phyloP scores from a whole-genome alignment of 2,113 vertebrate species.

The Eptatretus burgeri region DNA sequence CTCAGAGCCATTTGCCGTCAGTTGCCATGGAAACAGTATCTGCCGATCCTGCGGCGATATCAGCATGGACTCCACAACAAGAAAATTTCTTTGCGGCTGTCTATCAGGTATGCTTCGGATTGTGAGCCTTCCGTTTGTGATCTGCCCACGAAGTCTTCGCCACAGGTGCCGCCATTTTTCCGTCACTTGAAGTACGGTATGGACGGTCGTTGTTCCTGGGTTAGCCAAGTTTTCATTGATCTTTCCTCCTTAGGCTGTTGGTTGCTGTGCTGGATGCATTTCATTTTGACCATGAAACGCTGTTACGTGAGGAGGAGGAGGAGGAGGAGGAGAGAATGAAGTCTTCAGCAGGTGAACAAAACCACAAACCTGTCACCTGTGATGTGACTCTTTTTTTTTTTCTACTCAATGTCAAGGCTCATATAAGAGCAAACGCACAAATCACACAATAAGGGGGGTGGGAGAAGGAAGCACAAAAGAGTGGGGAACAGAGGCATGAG shows the following conservation, averaged over 20 bases:
- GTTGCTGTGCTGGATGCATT: conserved; percentile 63
- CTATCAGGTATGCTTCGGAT: conserved; percentile 29
- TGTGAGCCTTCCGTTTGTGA: neutral
- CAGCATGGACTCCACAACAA: conserved; percentile 47
- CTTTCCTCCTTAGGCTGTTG: conserved; percentile 29
- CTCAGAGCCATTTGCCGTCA: conserved; percentile 48
- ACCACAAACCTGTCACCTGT: neutral
- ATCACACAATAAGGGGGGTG: too few relatives aligned
- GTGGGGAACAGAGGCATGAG: too few relatives aligned
- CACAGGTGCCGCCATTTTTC: too few relatives aligned
- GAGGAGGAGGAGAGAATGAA: too few relatives aligned
- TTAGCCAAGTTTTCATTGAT: neutral
- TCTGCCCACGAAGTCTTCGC: too few relatives aligned
- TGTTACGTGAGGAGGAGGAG: conserved; percentile 40
- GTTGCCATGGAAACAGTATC: conserved; percentile 63
- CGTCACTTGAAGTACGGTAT: too few relatives aligned
- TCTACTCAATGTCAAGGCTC: too few relatives aligned
- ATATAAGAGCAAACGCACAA: too few relatives aligned
- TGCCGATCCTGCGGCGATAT: conserved; percentile 62
- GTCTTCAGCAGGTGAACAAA: too few relatives aligned
- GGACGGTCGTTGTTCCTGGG: too few relatives aligned
- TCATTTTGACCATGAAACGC: conserved; percentile 53
- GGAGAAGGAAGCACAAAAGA: too few relatives aligned
- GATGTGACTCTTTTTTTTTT: too few relatives aligned
- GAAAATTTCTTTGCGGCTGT: conserved; percentile 43